A percentile compares a stretch with the other conserved stretches of the same genome.
Conservation (phyloP, 2,113 vertebrate species). For the Herpailurus yagouaroundi region DNA sequence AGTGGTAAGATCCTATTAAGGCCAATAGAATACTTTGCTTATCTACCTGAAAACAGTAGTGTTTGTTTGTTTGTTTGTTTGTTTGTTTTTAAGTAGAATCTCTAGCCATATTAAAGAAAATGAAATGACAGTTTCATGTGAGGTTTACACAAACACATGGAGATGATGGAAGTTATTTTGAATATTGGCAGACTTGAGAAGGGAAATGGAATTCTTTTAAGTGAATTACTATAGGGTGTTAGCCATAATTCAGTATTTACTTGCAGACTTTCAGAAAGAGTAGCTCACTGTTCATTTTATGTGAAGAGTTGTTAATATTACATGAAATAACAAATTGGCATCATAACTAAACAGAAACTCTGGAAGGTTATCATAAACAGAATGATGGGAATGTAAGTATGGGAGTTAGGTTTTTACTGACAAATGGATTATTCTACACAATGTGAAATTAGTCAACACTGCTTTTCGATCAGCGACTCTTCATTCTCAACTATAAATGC, state of each 20-base stretch:
- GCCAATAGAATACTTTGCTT: neutral
- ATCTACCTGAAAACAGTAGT: neutral
- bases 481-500: conserved; percentile 44
- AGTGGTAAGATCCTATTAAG: neutral
- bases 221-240: conserved; percentile 31
- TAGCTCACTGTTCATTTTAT: conserved; percentile 62
- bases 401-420: neutral
- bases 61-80: too few species aligned
- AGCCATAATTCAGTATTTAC: conserved; percentile 57
- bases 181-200: neutral
- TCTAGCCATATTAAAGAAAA: neutral
- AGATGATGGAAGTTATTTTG: neutral
- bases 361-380: conserved; percentile 54
- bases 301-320: conserved; percentile 72
- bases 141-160: neutral
- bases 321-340: conserved; percentile 68
- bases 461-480: conserved; percentile 50
- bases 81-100: neutral
- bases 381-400: conserved; percentile 42
- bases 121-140: neutral
- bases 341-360: conserved; percentile 62
- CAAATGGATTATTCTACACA: conserved; percentile 42
- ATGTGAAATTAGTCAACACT: conserved; percentile 27
- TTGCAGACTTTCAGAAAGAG: conserved; percentile 40
- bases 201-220: conserved; percentile 10